Percentiles rank a stretch among this genome's conserved stretches.
Conservation (phyloP, 2,888 invertebrate genomes). For the Tipula unca region DNA sequence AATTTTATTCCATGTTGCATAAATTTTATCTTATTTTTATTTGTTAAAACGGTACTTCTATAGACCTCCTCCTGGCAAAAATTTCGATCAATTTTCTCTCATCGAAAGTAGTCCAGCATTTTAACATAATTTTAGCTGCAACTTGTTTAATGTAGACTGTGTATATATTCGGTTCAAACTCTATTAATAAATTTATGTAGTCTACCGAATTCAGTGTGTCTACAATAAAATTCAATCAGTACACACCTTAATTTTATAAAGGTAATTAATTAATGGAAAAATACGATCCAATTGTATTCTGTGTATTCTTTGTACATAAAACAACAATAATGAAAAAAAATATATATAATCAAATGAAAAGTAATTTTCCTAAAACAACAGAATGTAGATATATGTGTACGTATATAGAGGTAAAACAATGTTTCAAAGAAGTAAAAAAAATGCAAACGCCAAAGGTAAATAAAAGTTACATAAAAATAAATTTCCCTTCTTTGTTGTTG, state of each 20-base stretch:
- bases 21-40: too few relatives aligned
- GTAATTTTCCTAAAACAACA: background rate
- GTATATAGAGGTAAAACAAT: background rate
- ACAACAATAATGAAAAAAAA: background rate
- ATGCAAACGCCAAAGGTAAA: background rate
- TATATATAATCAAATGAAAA: background rate
- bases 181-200: background rate
- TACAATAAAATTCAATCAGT: conserved; percentile 8
- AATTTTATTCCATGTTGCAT: too few relatives aligned
- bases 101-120: background rate
- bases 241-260: conserved; percentile 8
- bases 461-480: background rate
- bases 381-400: background rate
- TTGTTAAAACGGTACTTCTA: too few relatives aligned
- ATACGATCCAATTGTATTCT: background rate
- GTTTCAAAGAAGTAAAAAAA: background rate
- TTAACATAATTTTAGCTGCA: background rate
- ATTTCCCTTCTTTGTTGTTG: background rate
- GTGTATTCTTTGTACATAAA: background rate
- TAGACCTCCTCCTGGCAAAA: too few relatives aligned
- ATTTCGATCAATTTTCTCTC: too few relatives aligned
- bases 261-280: conserved; percentile 4
- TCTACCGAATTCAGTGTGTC: background rate
- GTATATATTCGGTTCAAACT: background rate
- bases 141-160: background rate